These are phyloP conservation scores for Gavia stellata DNA, from an alignment of 2,113 vertebrate species.

Conservation along the genomic window DNA sequence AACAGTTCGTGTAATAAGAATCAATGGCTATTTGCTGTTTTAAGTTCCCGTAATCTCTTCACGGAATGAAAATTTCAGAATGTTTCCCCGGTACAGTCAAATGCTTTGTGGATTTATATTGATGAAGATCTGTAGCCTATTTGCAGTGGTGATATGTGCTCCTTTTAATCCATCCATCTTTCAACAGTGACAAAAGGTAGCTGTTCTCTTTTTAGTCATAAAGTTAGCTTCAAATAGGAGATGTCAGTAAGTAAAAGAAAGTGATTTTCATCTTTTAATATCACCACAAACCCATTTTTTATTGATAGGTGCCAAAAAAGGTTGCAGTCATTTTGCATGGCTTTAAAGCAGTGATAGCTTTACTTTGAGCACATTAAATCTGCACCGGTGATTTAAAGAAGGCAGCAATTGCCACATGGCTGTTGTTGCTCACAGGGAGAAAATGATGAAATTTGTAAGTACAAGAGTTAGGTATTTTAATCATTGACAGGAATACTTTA, in stretches of 20 bases:
- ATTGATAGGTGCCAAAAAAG: constrained; percentile 6
- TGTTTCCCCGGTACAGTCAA: neutral
- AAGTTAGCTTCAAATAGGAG: constrained; percentile 54
- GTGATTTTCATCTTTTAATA: constrained; percentile 41
- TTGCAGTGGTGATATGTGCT: neutral
- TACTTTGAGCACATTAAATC: neutral
- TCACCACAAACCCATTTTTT: constrained; percentile 38
- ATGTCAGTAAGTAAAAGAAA: constrained; percentile 4
- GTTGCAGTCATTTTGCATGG: neutral
- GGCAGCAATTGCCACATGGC: neutral
- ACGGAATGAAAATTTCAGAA: neutral
- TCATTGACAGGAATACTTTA: neutral
- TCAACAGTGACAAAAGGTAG: constrained; percentile 6
- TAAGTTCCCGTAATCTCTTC: neutral
- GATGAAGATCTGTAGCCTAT: neutral
- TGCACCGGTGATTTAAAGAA: neutral
- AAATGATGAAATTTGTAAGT: neutral
- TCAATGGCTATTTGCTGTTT: constrained; percentile 42
- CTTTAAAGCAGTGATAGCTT: neutral
- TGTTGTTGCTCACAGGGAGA: neutral
- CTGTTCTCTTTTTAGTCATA: neutral
- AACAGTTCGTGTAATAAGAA: constrained; percentile 1
- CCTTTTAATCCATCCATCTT: constrained; percentile 40
- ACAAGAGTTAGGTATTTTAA: neutral
- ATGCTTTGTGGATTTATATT: constrained; percentile 37